Conservation (phyloP, 2,797 vertebrate species). For the Argentina silus region DNA sequence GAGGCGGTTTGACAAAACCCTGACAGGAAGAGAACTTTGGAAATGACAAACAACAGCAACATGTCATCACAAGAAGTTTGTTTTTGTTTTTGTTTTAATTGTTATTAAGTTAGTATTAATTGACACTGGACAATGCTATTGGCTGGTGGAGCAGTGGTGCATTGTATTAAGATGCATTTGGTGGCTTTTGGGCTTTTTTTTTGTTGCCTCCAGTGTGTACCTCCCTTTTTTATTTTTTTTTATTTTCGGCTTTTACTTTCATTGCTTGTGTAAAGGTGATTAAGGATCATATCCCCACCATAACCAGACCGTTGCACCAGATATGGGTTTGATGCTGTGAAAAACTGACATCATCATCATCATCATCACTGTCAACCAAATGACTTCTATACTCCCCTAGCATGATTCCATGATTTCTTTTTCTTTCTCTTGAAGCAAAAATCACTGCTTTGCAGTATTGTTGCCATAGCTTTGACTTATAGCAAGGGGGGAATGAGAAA, state of each 20-base stretch:
- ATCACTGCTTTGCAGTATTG: constrained; percentile 87
- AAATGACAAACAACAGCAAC: constrained; percentile 66
- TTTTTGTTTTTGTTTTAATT: constrained; percentile 64
- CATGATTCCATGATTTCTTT: constrained; percentile 78
- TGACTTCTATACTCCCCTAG: constrained; percentile 81
- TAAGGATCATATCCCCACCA: constrained; percentile 80
- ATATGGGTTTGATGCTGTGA: constrained; percentile 91
- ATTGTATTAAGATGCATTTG: constrained; percentile 74
- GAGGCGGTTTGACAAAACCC: constrained; percentile 84
- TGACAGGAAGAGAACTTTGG: constrained; percentile 74
- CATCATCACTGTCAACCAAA: constrained; percentile 77
- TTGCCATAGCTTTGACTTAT: constrained; percentile 84
- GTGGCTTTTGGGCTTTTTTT: constrained; percentile 86
- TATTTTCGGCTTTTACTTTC: constrained; percentile 89
- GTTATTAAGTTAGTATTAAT: constrained; percentile 84
- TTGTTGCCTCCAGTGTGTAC: constrained; percentile 90
- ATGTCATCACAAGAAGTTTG: constrained; percentile 84
- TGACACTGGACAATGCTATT: constrained; percentile 94
- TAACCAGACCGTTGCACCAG: constrained; percentile 85
- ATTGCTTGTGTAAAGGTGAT: constrained; percentile 92
- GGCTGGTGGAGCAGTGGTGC: constrained; percentile 86
- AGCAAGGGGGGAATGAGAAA: constrained; percentile 83
- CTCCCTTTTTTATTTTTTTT: constrained; percentile 71
- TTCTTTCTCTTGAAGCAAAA: constrained; percentile 69
- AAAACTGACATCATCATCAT: constrained; percentile 85